phyloP scores from a whole-genome alignment of 2,113 vertebrate species.

The Malurus melanocephalus region DNA sequence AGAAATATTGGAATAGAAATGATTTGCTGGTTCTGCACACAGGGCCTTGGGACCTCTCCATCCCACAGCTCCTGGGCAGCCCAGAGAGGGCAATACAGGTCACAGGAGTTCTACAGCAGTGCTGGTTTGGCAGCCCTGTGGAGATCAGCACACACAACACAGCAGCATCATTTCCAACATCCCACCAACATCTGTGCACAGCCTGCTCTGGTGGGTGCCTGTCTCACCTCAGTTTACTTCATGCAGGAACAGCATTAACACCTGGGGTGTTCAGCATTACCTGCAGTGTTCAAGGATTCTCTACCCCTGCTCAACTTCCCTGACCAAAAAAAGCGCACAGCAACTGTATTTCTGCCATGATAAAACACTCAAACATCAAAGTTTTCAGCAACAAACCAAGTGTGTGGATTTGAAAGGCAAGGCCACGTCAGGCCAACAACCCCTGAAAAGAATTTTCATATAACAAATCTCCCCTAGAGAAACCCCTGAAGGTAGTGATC shows the following conservation, averaged over 20 bases:
- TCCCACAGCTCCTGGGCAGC: neutral
- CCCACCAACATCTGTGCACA: neutral
- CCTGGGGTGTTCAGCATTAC: neutral
- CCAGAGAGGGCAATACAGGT: accelerated
- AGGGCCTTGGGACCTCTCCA: neutral
- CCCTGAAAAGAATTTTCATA: neutral
- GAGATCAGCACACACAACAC: neutral
- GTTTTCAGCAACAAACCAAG: neutral
- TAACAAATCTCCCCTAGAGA: neutral
- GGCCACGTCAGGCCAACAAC: neutral
- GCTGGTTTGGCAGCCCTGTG: neutral
- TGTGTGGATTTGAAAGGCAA: neutral
- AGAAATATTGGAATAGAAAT: neutral
- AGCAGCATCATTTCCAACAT: neutral
- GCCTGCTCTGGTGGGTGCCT: neutral
- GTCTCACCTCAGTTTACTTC: neutral
- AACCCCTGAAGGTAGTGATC: neutral
- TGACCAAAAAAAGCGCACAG: neutral
- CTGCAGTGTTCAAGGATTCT: neutral
- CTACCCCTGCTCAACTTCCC: neutral
- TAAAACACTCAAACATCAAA: neutral
- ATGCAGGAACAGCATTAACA: neutral
- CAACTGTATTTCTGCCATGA: neutral
- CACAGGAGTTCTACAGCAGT: neutral
- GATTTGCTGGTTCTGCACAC: neutral